Conservation (phyloP, 2,888 invertebrate genomes). For the Polydrusus cervinus region DNA sequence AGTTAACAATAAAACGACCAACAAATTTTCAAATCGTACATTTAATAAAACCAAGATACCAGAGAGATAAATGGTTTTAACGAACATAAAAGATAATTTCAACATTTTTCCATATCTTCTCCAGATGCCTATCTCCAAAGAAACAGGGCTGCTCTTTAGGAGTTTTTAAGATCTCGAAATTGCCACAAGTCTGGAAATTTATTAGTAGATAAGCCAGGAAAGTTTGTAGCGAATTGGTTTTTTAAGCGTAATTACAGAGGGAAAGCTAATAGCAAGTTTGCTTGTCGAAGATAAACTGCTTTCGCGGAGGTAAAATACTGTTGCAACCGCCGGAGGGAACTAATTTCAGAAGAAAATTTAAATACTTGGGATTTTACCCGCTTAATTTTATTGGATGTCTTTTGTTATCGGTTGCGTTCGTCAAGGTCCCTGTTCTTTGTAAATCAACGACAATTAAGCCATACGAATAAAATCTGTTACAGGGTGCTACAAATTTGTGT, state of each 20-base stretch:
- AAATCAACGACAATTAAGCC: background rate
- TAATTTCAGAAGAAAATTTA: constrained; percentile 22
- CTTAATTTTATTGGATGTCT: constrained; percentile 17
- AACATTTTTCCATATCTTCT: constrained; percentile 11
- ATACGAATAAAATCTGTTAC: too few species aligned
- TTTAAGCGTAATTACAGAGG: constrained; percentile 35
- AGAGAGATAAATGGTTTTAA: background rate
- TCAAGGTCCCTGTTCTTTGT: background rate
- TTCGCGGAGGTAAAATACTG: constrained; percentile 27
- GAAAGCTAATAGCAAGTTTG: constrained; percentile 25
- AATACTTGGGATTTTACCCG: constrained; percentile 8
- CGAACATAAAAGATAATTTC: constrained; percentile 6
- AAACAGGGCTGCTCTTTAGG: constrained; percentile 36
- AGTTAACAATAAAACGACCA: too few species aligned
- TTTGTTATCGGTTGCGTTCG: constrained; percentile 6
- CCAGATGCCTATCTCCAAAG: constrained; percentile 18
- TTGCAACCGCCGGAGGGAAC: constrained; percentile 9
- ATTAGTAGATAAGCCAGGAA: constrained; percentile 44
- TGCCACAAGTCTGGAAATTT: constrained; percentile 36
- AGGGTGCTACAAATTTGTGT: too few species aligned
- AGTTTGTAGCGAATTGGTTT: constrained; percentile 37
- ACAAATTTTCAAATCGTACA: too few species aligned
- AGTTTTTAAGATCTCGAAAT: constrained; percentile 41
- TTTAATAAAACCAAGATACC: too few species aligned
- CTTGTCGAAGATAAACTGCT: constrained; percentile 20